Evolutionary conservation across 1,140 invertebrate species (phyloP), one percentile per base, ranked within the genome.

Genomic region (Drosophila biarmipes): DNA sequence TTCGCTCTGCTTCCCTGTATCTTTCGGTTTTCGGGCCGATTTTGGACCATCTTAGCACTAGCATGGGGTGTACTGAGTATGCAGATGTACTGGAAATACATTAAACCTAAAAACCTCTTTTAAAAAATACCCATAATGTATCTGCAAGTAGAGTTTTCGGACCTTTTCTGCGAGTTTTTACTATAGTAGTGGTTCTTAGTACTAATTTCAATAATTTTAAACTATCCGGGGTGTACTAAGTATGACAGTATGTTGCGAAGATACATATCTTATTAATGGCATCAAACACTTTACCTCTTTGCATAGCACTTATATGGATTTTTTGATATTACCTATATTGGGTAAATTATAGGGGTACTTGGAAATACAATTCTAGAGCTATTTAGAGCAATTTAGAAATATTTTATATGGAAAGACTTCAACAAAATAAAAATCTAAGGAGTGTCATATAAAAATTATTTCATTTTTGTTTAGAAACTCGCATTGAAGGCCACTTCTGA

Each of bases 1-100:
- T 80, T 85, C 78, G 81, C 78, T 79, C 54, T 62, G 69, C 42
- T 31, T 31, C 27, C 5, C 17, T 43, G 15, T 51, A 11, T 14
- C 8, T 8, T 56, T 7, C 2, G 6, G 14, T 11, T 37, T 46
- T 24, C 4, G 2, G 27, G 14, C 0, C n/a, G 52, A 71, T 59
- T 72, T 64, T 72, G 6, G 43, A 64, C 52, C 5, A 2, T 45
- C 43, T 31, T 29, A 29, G 0, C 21, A 35, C 35, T 37, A n/a
- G 17, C 12, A 55, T 38, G 10, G 15, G 34, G 14, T 61, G 6
- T 29, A 56, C 14, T 17, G 24, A 15, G 51, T 61, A 61, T 56
- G 15, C 2, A 14, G 12, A 0, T 11, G 6, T 0, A 4, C 29
- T 2, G 1, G 2, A 1, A 6, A 21, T 4, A n/a, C 14, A 5